Percentiles rank a stretch among this genome's conserved stretches.
These are phyloP conservation scores for Drosophila gunungcola DNA, from an alignment of 1,140 invertebrate species.

Conservation along the genomic window DNA sequence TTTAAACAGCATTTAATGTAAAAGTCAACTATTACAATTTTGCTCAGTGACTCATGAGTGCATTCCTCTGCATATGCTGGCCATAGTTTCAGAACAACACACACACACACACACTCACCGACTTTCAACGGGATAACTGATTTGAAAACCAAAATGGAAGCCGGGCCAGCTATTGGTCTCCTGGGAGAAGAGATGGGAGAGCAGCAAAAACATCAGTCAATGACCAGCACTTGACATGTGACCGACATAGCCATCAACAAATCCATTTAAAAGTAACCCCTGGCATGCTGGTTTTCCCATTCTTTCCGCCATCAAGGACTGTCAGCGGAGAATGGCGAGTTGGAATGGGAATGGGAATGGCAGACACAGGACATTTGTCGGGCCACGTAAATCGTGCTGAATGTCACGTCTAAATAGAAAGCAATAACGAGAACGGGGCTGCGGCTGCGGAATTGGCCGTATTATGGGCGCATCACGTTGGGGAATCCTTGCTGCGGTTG, in stretches of 20 bases:
- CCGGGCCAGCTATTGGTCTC: slow-evolving; percentile 26
- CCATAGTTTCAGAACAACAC: slow-evolving; percentile 6
- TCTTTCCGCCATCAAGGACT: background rate
- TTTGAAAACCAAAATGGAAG: slow-evolving; percentile 22
- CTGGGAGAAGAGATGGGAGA: background rate
- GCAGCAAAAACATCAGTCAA: slow-evolving; percentile 54
- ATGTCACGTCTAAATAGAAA: slow-evolving; percentile 68
- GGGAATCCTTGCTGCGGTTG: slow-evolving; percentile 25
- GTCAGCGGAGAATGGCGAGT: background rate
- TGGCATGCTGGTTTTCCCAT: slow-evolving; percentile 12
- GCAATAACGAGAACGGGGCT: slow-evolving; percentile 23
- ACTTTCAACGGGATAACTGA: slow-evolving; percentile 31
- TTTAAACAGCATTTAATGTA: too few relatives aligned
- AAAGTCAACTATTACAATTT: background rate
- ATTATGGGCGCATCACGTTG: slow-evolving; percentile 56
- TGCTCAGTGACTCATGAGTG: slow-evolving; percentile 11
- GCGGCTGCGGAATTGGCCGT: slow-evolving; percentile 55
- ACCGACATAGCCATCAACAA: slow-evolving; percentile 70
- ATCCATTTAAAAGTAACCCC: slow-evolving; percentile 67
- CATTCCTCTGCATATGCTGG: slow-evolving; percentile 16
- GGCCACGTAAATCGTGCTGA: slow-evolving; percentile 64
- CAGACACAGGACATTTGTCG: slow-evolving; percentile 36
- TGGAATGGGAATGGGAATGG: background rate
- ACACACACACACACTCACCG: slow-evolving; percentile 8
- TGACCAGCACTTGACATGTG: slow-evolving; percentile 73